Evolutionary conservation across 1,140 invertebrate species (phyloP), one percentile per base, ranked within the genome.

Genomic region (Chymomyza costata): DNA sequence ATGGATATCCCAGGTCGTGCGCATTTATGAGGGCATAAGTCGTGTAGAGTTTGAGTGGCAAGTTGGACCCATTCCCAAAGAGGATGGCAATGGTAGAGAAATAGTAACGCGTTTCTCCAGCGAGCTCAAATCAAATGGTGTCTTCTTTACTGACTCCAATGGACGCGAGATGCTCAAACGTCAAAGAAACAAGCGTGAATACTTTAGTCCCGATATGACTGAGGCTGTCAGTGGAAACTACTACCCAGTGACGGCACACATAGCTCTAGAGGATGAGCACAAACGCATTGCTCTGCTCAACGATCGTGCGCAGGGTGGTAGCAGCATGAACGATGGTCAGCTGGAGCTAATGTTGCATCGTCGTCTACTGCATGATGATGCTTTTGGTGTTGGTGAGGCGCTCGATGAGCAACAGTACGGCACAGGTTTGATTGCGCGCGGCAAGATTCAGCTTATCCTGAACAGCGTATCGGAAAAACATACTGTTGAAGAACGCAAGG

Each of bases 101-200:
- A 88, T 97, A 3, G 87, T 98, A 0, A 91, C 90, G 0, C 88
- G 89, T 34, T 97, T 93, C 43, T 86, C 87, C 1, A 91, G 90
- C 5, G 86, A 91, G 43, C 73, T 96, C 1, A 56, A 88, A 0
- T 91, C 91, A 0, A 86, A 91, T 3, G 89, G 88, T 0, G 86
- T 88, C 1, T 99, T 98, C 84, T 97, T 93, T 76, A 99, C 97
- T 0, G 97, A 99, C 85, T 92, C 95, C 0, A 99, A 99, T 86
- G 97, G 96, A 0, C 87, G 97, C 30, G 94, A 99, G 86, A 91
- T 95, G 82, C 73, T 98, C 19, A 90, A 92, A 65, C 88, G 97
- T 41, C 86, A 88, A 48, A 84, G 91, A 32, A 89, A 98, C 80
- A 89, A 89, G 45, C 86, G 96, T 16, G 91, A 93, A 13, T 2